Conservation (phyloP, 2,113 vertebrate species). For the Syrmaticus mikado region DNA sequence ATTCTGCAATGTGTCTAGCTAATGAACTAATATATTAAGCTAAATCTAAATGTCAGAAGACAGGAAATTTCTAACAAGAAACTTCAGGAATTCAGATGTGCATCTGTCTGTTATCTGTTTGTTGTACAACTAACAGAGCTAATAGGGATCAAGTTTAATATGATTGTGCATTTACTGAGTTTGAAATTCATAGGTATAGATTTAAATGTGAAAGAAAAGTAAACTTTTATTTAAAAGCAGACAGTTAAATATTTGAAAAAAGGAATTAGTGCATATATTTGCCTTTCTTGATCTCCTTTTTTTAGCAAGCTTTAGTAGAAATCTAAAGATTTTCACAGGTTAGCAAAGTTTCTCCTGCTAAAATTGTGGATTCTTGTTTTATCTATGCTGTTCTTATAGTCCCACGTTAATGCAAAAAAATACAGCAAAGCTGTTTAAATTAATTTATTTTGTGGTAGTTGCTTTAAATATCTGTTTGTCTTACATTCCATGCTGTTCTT, state of each 20-base stretch:
- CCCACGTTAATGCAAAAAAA: not conserved
- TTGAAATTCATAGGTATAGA: not conserved
- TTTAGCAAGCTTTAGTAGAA: not conserved
- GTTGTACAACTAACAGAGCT: not conserved
- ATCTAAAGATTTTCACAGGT: not conserved
- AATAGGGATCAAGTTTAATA: not conserved
- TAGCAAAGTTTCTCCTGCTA: not conserved
- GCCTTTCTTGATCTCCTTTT: not conserved
- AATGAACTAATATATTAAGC: not conserved
- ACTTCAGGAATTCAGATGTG: not conserved
- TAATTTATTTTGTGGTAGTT: not conserved
- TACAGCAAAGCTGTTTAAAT: accelerated
- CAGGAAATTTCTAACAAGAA: not conserved
- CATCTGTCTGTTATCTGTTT: not conserved
- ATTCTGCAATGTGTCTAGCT: not conserved
- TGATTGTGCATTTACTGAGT: not conserved
- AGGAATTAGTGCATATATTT: not conserved
- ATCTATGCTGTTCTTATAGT: not conserved
- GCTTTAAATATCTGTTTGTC: not conserved
- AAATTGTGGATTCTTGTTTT: not conserved
- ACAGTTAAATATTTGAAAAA: not conserved
- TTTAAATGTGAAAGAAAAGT: not conserved
- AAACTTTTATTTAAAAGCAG: not conserved
- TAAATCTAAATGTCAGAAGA: not conserved
- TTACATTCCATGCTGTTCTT: not conserved